These are phyloP conservation scores for Nylanderia fulva DNA, from an alignment of 1,140 invertebrate genomes.

Conservation along the genomic window DNA sequence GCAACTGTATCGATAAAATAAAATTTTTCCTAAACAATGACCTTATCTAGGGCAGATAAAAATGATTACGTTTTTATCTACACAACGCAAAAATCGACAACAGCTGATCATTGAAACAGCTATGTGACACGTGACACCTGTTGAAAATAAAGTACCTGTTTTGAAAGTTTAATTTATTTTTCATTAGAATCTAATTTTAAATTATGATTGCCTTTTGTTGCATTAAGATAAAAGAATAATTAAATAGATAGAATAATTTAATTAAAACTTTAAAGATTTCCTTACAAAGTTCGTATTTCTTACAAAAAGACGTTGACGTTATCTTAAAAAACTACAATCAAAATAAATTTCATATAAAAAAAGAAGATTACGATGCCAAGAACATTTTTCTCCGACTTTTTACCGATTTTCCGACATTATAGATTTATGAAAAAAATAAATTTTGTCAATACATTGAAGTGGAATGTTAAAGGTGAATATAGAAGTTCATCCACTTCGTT, in stretches of 20 bases:
- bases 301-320: too few relatives aligned
- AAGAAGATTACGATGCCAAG: constrained; percentile 3
- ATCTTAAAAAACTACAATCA: too few relatives aligned
- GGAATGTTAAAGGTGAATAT: background rate
- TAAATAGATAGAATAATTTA: too few relatives aligned
- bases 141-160: background rate
- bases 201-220: too few relatives aligned
- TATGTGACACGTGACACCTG: background rate
- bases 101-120: background rate
- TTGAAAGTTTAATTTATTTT: background rate
- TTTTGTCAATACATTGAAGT: background rate
- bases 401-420: background rate
- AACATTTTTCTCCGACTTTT: background rate
- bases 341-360: too few relatives aligned
- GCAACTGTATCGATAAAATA: background rate
- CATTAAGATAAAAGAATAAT: too few relatives aligned
- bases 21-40: background rate
- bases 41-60: constrained; percentile 7
- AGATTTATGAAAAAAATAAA: background rate
- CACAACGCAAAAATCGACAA: background rate
- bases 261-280: too few relatives aligned
- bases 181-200: too few relatives aligned
- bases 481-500: background rate
- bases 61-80: background rate
- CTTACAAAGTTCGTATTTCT: too few relatives aligned